Evolutionary conservation across 2,797 vertebrate species (phyloP), one percentile per base, ranked within the genome.

Genomic region (Pempheris klunzingeri): DNA sequence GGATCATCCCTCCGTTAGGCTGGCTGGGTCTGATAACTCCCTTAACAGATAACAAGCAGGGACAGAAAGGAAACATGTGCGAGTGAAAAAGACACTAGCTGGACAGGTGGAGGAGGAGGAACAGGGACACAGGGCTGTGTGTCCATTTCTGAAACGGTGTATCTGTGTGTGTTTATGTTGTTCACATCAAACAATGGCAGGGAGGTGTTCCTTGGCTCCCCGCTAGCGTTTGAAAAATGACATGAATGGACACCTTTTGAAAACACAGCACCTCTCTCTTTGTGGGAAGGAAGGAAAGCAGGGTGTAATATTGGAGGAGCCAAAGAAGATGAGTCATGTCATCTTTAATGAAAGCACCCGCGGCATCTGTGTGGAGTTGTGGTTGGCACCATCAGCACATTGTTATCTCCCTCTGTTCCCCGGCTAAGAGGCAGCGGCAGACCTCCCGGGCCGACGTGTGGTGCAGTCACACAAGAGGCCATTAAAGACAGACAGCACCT

Each of bases 361-460:
- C 62, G 55, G 85, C 74, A 69, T 86, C 87, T 69, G 78, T 78
- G 85, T 64, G 78, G 82, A 84, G 88, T 59, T 76, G 78, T 30
- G 77, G 78, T 84, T 80, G 90, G 87, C 87, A 69, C 76, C 90
- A 87, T 91, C 90, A 86, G 92, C 91, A 90, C 89, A 88, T 92
- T 88, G 92, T 93, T 92, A 92, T 93, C 90, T 87, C 76, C 73
- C 84, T 85, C 86, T 82, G 78, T 88, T 86, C 78, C 71, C 59
- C 22, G 53, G 84, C 82, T 82, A 71, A 88, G 85, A 91, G 86
- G 83, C 72, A 64, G 86, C 62, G 5, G 61, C 70, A 41, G 85
- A 86, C 84, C 85, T 90, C 88, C 82, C 62, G 43, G 81, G 70
- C 57, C 60, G 58, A 53, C 43, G 36, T 44, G 80, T 79, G 86